These are phyloP conservation scores for Bombylius major DNA, from an alignment of 2,888 invertebrate genomes.

Conservation along the genomic window DNA sequence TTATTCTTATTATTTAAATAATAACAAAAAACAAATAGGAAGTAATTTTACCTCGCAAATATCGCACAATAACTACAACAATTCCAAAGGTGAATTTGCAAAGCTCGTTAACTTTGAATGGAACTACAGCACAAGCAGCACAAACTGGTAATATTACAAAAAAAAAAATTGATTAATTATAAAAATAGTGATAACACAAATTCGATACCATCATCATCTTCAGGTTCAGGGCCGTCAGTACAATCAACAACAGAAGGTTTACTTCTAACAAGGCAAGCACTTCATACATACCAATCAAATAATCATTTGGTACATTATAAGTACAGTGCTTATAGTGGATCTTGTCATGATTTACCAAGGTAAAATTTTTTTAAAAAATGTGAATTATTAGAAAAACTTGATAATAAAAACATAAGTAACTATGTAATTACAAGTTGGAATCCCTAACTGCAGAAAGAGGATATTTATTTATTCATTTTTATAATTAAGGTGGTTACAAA, in stretches of 20 bases:
- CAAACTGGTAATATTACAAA: slow-evolving; percentile 5
- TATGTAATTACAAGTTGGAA: no score
- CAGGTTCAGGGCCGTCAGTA: slow-evolving; percentile 3
- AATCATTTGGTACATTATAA: slow-evolving; percentile 88
- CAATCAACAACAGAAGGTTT: slow-evolving; percentile 33
- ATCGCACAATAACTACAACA: slow-evolving; percentile 57
- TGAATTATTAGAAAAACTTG: no score
- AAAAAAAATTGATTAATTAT: not conserved
- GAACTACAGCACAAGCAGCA: not conserved
- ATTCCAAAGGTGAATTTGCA: slow-evolving; percentile 31
- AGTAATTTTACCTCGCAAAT: slow-evolving; percentile 64
- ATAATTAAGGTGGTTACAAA: no score
- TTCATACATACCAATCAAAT: slow-evolving; percentile 67
- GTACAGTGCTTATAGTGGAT: slow-evolving; percentile 77
- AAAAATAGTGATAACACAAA: not conserved
- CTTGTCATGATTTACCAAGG: slow-evolving; percentile 77
- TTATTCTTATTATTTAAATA: no score
- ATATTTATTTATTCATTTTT: no score
- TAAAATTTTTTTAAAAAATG: slow-evolving; percentile 25
- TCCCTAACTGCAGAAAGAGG: no score
- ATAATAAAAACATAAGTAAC: no score
- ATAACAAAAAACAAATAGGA: slow-evolving; percentile 41
- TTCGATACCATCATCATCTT: slow-evolving; percentile 6
- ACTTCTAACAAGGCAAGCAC: slow-evolving; percentile 46
- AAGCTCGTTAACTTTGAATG: slow-evolving; percentile 16